Evolutionary conservation across 2,888 invertebrate species (phyloP), one percentile per base, ranked within the genome.

Genomic region (Dione juno): DNA sequence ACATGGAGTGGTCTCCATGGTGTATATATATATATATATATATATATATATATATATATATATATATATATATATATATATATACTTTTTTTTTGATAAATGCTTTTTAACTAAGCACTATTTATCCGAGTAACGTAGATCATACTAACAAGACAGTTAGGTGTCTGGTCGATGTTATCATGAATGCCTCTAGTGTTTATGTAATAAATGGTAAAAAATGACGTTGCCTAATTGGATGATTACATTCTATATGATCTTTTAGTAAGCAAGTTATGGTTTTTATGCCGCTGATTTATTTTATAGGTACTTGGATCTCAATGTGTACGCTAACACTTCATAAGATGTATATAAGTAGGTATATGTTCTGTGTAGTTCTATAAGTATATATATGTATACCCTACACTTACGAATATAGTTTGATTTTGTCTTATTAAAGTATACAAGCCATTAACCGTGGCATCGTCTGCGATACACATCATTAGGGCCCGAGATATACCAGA

Each of bases 131-230:
- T 58, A 54, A 66, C 54, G 59, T 74, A 66, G 66, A 68, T 74
- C 66, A 69, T 59, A 50, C 43, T 72, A 69, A 68, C 69, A 52
- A 70, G 74, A 65, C 75, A 71, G 77, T 78, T 77, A 79, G 76
- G 72, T 73, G 75, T 73, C 69, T 71, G 74, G 58, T 54, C 70
- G 77, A 78, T 76, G 63, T 48, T 77, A 77, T 78, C 77, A 75
- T 73, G 67, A 69, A 70, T 73, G 71, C 76, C 74, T 76, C 75
- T 70, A 61, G 72, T 72, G 59, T 73, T 75, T 66, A 68, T 70
- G 28, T 45, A 45, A 61, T 57, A 70, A 72, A 67, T 57, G 67
- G 37, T 70, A 65, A 59, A 68, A 67, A 58, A 45, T 67, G 45
- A 71, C 52, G 45, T 40, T 37, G 61, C 48, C 71, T 74, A 75